Evolutionary conservation across 2,797 vertebrate species (phyloP).

Genomic region (Amblyopsis hoosieri): DNA sequence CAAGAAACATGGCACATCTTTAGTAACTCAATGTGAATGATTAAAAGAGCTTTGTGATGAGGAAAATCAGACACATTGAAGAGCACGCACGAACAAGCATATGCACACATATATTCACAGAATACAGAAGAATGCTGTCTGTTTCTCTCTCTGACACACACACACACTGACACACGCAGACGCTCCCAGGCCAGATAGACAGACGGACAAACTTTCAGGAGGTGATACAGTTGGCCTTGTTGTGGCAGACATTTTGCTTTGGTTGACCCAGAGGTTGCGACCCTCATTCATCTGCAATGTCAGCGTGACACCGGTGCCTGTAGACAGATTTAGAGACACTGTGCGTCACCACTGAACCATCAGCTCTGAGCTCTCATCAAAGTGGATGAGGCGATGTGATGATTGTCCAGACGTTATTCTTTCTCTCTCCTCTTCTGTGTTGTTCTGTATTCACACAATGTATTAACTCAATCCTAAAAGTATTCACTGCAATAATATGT

Average conservation of each 20-base stretch:
- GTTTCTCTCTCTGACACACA: slow-evolving; percentile 18
- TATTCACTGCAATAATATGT: too few species aligned
- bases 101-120: slow-evolving; percentile 15
- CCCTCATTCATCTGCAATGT: slow-evolving; percentile 67
- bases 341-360: slow-evolving; percentile 61
- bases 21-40: slow-evolving; percentile 63
- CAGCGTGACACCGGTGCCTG: slow-evolving; percentile 56
- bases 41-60: slow-evolving; percentile 68
- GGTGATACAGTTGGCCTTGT: slow-evolving; percentile 45
- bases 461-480: too few species aligned
- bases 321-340: slow-evolving; percentile 65
- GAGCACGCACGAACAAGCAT: slow-evolving; percentile 19
- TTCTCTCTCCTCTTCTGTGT: too few species aligned
- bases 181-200: background rate
- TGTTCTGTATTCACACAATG: too few species aligned
- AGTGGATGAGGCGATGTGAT: slow-evolving; percentile 9
- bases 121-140: slow-evolving; percentile 45
- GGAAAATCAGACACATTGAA: slow-evolving; percentile 55
- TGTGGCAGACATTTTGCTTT: slow-evolving; percentile 59
- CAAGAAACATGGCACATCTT: slow-evolving; percentile 60
- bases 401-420: background rate
- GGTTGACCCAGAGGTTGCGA: slow-evolving; percentile 61
- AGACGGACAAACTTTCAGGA: slow-evolving; percentile 51
- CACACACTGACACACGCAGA: slow-evolving; percentile 39
- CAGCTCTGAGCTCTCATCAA: slow-evolving; percentile 47